Base-by-base conservation (phyloP, 2,797 vertebrate genomes). In the Phoxinus dragarum region DNA sequence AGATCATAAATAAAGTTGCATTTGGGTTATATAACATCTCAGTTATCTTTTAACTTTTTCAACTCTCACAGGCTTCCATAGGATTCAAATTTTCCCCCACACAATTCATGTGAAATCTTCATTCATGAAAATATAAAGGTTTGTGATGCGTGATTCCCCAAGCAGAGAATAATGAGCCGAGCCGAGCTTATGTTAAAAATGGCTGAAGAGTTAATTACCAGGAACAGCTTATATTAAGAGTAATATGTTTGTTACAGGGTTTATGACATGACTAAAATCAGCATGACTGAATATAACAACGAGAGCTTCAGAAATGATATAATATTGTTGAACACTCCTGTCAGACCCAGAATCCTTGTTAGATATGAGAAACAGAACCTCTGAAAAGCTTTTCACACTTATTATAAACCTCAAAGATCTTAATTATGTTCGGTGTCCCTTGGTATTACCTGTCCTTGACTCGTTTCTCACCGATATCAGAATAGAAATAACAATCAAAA, bases 121-220 rank as follows among this genome's bases (percentile, higher is more conserved):
- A 56, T 82, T 82, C 7, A 16, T 17, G 14, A 49, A 40, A 14
- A 36, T 52, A 61, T 80, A 82, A 52, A 71, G 23, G 5, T 44
- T 34, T 83, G 21, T 42, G 19, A 69, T 23, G 66, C 31, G 10
- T 75, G 31, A 86, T 78, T 68, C 77, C 74, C 44, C 9, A 44
- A 77, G 66, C 38, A 80, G 69, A 81, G 79, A 83, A 66, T 84
- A 85, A 85, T 84, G 75, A 82, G 77, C 68, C 23, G 17, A 87
- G 76, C 54, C 36, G 34, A 79, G 59, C 78, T 79, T 6, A 16
- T 80, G 82, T 67, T 81, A 85, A 74, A 54, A 44, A 47, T 47
- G 56, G 76, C 84, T 71, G 67, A 44, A 59, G 80, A 78, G 69
- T 66, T 83, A 88, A 83, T 88, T 86, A 72, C 69, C 42, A 10